Evolutionary conservation across 2,888 invertebrate genomes (phyloP).

Genomic region (Habrosyne pyritoides): DNA sequence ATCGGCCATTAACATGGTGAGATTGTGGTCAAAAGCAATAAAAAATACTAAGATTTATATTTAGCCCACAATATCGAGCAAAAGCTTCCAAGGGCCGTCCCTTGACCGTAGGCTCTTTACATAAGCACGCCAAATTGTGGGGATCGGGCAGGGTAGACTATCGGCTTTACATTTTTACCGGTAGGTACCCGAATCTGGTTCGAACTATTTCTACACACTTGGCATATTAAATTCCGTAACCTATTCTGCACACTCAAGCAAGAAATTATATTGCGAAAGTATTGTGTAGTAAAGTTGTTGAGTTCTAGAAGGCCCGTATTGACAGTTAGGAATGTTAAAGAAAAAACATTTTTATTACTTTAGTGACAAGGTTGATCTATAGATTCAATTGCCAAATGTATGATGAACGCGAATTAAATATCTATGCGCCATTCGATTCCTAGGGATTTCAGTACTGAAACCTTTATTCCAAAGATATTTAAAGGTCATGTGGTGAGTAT

Average conservation of each 20-base stretch:
- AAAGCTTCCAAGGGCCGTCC: not conserved
- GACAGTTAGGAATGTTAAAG: too few species aligned
- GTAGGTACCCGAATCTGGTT: not conserved
- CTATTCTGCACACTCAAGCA: not conserved
- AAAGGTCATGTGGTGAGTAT: too few species aligned
- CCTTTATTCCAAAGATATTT: too few species aligned
- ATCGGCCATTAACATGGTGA: too few species aligned
- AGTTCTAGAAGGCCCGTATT: too few species aligned
- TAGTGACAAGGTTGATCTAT: too few species aligned
- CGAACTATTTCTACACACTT: not conserved
- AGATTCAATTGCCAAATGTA: too few species aligned
- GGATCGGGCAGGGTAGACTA: not conserved
- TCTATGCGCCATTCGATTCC: too few species aligned
- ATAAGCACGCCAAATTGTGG: not conserved
- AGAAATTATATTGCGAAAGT: not conserved
- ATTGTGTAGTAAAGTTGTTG: not conserved
- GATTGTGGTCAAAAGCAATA: too few species aligned
- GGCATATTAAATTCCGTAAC: not conserved
- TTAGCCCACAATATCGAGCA: not conserved
- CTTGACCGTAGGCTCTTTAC: not conserved
- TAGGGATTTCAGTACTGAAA: too few species aligned
- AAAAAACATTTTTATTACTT: too few species aligned
- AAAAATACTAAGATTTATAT: not conserved
- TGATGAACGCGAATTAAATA: too few species aligned
- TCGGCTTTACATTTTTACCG: not conserved